phyloP scores from a whole-genome alignment of 2,888 invertebrate species.

The Muscina levida region DNA sequence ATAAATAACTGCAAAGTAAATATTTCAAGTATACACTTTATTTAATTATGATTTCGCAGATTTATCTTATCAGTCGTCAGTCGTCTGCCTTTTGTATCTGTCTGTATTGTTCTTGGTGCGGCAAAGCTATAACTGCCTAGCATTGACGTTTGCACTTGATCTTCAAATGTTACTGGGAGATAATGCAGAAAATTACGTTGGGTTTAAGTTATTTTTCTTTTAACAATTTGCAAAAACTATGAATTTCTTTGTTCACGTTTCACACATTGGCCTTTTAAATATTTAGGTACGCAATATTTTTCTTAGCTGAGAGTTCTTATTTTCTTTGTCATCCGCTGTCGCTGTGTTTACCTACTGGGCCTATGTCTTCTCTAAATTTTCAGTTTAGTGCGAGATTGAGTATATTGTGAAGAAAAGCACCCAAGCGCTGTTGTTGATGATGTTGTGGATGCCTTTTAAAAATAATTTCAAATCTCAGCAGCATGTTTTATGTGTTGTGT shows the following conservation, averaged over 20 bases:
- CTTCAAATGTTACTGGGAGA: conserved; percentile 7
- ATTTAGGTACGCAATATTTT: conserved; percentile 42
- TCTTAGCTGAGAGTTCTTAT: conserved; percentile 20
- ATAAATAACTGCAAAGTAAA: neutral
- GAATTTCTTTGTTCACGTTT: conserved; percentile 46
- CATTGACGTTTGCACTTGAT: conserved; percentile 9
- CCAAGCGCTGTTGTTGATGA: neutral
- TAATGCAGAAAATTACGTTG: conserved; percentile 1
- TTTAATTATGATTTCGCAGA: neutral
- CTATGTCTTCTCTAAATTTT: neutral
- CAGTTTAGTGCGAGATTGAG: conserved; percentile 3
- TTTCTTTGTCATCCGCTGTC: conserved; percentile 49
- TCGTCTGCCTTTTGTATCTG: too few species aligned
- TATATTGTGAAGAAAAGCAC: neutral
- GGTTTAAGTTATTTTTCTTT: conserved; percentile 21
- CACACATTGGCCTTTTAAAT: neutral
- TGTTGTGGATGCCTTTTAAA: conserved; percentile 49
- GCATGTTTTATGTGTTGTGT: too few species aligned
- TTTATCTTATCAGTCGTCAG: conserved; percentile 55
- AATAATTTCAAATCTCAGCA: conserved; percentile 33
- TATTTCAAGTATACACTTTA: neutral
- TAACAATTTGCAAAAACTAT: conserved; percentile 39
- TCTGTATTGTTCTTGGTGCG: too few species aligned
- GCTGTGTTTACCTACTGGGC: conserved; percentile 51
- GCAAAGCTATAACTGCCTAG: too few species aligned